Base-by-base conservation (phyloP, 2,888 invertebrate genomes). In the Platerodrilus igneus region DNA sequence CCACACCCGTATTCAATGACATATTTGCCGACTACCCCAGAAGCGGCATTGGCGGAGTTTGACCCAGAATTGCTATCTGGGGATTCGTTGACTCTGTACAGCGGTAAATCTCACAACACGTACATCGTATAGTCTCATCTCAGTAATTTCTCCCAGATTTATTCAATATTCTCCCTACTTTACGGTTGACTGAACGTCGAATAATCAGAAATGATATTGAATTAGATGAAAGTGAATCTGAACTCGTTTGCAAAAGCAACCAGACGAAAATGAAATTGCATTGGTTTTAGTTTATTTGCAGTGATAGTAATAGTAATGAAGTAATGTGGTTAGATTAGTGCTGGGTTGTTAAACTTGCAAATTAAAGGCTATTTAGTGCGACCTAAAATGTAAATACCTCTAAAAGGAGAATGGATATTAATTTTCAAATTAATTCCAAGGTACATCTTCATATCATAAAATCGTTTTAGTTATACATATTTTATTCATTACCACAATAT, bases 1-100 rank as follows among this genome's bases (percentile, higher is more conserved):
- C 48, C 44, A 50, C 48, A 50, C 50, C 48, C 40, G 45, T 39
- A 37, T 56, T 57, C 58, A 52, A 56, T 62, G 64, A 60, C 63
- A 63, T 57, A 62, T 64, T 64, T 64, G 60, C 62, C 60, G 60
- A 61, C 59, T 62, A 63, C 63, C 64, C 64, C 60, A 62, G 59
- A 60, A 59, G 57, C 48, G 45, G 53, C 52, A 63, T 63, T 62
- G 64, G 64, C 49, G 47, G 53, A 45, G 47, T 48, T 33, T 61
- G 66, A 62, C 66, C 64, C 53, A 65, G 58, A 57, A 60, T 52
- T 41, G 39, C 49, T 31, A 52, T 53, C 53, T 47, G 37, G 33
- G 34, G 36, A 36, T 41, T 37, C 44, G 55, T 58, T 59, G 58
- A 56, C 33, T 37, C 42, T 22, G 20, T 26, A 28, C 36, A 29